A percentile compares a stretch with the other conserved stretches of the same genome.
phyloP scores from a whole-genome alignment of 1,140 invertebrate species.

The Pseudomyrmex cubaensis region DNA sequence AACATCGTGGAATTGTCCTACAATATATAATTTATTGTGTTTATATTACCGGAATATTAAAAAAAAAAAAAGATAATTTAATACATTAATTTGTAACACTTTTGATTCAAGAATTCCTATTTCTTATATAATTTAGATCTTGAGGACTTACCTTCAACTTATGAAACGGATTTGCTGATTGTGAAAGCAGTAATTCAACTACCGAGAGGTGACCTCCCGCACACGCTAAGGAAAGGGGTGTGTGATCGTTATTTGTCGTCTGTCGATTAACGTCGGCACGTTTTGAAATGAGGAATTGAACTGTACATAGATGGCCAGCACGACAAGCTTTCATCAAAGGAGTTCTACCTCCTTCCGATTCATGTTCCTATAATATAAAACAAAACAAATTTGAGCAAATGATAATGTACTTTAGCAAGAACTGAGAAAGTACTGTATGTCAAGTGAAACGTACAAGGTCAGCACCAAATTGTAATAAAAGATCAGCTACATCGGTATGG shows the following conservation, averaged over 20 bases:
- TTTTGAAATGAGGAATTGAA: slow-evolving; percentile 97
- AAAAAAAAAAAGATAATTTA: background rate
- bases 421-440: slow-evolving; percentile 5
- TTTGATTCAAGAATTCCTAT: too few species aligned
- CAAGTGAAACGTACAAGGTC: slow-evolving; percentile 88
- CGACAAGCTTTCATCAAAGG: slow-evolving; percentile 99
- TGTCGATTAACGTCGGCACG: slow-evolving; percentile 97
- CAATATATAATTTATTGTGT: slow-evolving; percentile 41
- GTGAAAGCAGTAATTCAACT: slow-evolving; percentile 95
- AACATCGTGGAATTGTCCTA: slow-evolving; percentile 99
- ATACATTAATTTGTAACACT: background rate
- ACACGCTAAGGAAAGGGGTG: slow-evolving; percentile 98
- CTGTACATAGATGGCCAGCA: slow-evolving; percentile 99
- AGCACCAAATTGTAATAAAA: slow-evolving; percentile 95
- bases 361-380: slow-evolving; percentile 89
- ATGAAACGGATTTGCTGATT: slow-evolving; percentile 97
- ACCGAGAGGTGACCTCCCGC: slow-evolving; percentile 97
- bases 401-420: background rate
- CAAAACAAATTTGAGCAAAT: background rate
- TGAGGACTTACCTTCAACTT: slow-evolving; percentile 91
- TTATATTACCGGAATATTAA: background rate
- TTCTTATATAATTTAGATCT: background rate
- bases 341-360: slow-evolving; percentile 97
- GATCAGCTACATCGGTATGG: slow-evolving; percentile 96
- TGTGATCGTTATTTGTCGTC: slow-evolving; percentile 99